Evolutionary conservation across 1,140 invertebrate species (phyloP), one percentile per base, ranked within the genome.

Genomic region (Drosophila tani): DNA sequence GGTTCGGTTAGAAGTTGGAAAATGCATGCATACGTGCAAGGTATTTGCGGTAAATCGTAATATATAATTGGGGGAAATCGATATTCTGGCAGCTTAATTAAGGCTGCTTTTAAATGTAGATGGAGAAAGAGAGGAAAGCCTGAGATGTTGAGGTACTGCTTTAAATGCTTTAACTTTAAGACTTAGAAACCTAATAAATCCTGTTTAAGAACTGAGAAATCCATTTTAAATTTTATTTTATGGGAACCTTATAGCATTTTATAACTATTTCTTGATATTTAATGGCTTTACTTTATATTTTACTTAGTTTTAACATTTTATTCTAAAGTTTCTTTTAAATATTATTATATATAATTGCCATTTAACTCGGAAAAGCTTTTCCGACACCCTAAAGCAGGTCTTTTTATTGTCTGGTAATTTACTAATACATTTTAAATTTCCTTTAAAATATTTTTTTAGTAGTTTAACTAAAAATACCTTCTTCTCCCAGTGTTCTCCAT

Each of bases 401-500:
- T 15, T 15, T 7, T 4, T 40, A 14, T 40, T 35, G 0, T 1
- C 0, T 12, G 14, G 0, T 0, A 0, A 15, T 15, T 7, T 38
- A 1, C 12, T 21, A 38, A 38, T 7, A 3, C 1, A n/a, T n/a
- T 4, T n/a, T 9, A 2, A 14, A 43, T 1, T 8, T n/a, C 1
- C 1, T 41, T 1, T n/a, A 24, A 6, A 40, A 0, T 41, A 24
- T 12, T 7, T 17, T 17, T 21, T 2, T 2, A 3, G 0, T 35
- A 17, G 9, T 19, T 3, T 12, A 35, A 21, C 15, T 11, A 9
- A 17, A 5, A 17, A 14, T 3, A 2, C 19, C 3, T 0, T 38
- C 55, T 56, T 70, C 4, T 0, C 15, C 2, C 49, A 46, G 64
- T 70, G 51, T 45, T 45, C 6, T 0, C 58, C 70, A 29, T 1